Evolutionary conservation across 2,113 vertebrate species (phyloP).

Genomic region (Coptodon rendalli): DNA sequence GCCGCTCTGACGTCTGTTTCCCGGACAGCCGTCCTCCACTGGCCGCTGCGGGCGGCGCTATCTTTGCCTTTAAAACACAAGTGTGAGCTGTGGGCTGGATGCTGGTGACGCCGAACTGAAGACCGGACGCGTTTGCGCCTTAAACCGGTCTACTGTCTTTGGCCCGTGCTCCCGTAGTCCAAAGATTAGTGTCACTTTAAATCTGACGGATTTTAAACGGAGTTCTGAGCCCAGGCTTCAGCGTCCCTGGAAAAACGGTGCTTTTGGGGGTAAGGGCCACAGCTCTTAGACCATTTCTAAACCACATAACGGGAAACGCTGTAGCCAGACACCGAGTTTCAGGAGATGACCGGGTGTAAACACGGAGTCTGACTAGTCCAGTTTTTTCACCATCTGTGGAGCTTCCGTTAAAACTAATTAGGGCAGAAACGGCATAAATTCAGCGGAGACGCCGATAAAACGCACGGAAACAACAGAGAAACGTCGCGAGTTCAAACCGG

Average conservation of each 20-base stretch:
- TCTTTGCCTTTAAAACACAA: accelerated
- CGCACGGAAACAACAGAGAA: background rate
- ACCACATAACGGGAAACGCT: background rate
- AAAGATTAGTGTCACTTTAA: background rate
- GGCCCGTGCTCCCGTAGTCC: accelerated
- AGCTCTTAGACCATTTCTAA: background rate
- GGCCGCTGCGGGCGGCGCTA: background rate
- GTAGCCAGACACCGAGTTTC: background rate
- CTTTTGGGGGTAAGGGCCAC: background rate
- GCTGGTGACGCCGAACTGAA: background rate
- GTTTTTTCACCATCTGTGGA: background rate
- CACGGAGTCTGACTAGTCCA: background rate
- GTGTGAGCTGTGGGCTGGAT: background rate
- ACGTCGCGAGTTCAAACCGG: background rate
- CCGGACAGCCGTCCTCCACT: background rate
- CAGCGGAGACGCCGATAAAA: background rate
- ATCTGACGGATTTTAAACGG: background rate
- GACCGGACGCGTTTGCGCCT: background rate
- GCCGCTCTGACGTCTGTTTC: background rate
- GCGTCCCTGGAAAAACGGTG: background rate
- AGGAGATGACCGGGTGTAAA: background rate
- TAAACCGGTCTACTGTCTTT: accelerated
- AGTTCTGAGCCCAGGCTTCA: background rate
- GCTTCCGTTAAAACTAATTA: background rate
- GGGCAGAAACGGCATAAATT: background rate